Evolutionary conservation across 2,888 invertebrate genomes (phyloP).

Genomic region (Syritta pipiens): DNA sequence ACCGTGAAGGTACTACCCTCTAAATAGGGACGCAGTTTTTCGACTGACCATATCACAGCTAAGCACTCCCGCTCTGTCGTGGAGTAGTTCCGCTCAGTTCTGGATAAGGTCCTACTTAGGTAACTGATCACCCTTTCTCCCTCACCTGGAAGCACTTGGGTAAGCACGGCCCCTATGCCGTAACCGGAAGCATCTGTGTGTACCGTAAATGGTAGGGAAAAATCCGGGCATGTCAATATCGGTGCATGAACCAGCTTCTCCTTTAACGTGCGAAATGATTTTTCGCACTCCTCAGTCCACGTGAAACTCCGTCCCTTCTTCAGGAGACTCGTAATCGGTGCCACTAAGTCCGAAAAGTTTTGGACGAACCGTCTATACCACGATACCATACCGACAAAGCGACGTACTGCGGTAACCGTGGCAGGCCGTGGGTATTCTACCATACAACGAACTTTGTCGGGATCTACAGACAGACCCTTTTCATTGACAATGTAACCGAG

Average conservation of each 20-base stretch:
- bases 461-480: no score
- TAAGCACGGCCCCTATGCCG: slow-evolving; percentile 53
- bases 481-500: no score
- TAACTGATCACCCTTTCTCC: slow-evolving; percentile 44
- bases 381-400: not conserved
- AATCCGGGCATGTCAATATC: slow-evolving; percentile 23
- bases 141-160: slow-evolving; percentile 6
- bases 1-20: slow-evolving; percentile 48
- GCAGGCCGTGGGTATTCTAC: not conserved
- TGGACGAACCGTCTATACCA: no score
- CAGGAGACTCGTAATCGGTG: no score
- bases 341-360: no score
- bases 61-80: not conserved
- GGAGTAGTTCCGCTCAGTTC: not conserved
- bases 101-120: slow-evolving; percentile 13
- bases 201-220: slow-evolving; percentile 12
- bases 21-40: slow-evolving; percentile 47
- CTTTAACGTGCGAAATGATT: not conserved
- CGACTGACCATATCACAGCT: slow-evolving; percentile 40
- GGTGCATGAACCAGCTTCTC: not conserved
- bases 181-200: slow-evolving; percentile 44
- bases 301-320: slow-evolving; percentile 21
- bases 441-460: not conserved
- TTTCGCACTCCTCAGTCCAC: not conserved
- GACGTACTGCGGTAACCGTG: not conserved